Conservation (phyloP, 2,888 invertebrate genomes). For the Platycheirus albimanus region DNA sequence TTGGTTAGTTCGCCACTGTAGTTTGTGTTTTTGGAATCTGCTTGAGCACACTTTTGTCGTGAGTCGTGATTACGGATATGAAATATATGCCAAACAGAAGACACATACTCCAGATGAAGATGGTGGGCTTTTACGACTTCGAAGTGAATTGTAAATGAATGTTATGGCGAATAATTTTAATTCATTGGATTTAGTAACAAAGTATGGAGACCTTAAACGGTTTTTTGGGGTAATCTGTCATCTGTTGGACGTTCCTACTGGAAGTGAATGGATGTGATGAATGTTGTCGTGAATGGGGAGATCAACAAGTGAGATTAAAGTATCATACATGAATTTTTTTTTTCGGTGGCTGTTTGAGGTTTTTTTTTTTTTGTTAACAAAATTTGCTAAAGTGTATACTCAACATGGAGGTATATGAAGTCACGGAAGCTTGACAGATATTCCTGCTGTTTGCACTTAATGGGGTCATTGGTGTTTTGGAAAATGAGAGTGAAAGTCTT, state of each 20-base stretch:
- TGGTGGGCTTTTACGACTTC: neutral
- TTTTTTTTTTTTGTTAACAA: too few relatives aligned
- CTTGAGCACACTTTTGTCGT: constrained; percentile 61
- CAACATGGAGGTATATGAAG: too few relatives aligned
- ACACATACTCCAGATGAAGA: constrained; percentile 31
- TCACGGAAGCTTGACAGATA: too few relatives aligned
- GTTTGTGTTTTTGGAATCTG: neutral
- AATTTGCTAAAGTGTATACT: too few relatives aligned
- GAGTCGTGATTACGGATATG: constrained; percentile 58
- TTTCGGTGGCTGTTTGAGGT: too few relatives aligned
- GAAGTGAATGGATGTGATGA: constrained; percentile 22
- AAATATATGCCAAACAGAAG: constrained; percentile 52
- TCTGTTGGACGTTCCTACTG: neutral
- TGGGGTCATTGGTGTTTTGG: too few relatives aligned
- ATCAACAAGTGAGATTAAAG: constrained; percentile 22
- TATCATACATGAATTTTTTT: neutral
- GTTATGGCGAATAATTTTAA: constrained; percentile 28
- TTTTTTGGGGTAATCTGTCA: constrained; percentile 2
- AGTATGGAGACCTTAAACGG: constrained; percentile 12
- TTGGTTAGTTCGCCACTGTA: neutral
- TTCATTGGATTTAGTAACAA: constrained; percentile 47
- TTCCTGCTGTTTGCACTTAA: too few relatives aligned
- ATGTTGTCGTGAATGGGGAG: neutral
- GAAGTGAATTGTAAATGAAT: constrained; percentile 18
- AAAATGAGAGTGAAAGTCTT: too few relatives aligned